Conservation (phyloP, 2,797 vertebrate genomes). For the Cynodonichthys magdalenae region DNA sequence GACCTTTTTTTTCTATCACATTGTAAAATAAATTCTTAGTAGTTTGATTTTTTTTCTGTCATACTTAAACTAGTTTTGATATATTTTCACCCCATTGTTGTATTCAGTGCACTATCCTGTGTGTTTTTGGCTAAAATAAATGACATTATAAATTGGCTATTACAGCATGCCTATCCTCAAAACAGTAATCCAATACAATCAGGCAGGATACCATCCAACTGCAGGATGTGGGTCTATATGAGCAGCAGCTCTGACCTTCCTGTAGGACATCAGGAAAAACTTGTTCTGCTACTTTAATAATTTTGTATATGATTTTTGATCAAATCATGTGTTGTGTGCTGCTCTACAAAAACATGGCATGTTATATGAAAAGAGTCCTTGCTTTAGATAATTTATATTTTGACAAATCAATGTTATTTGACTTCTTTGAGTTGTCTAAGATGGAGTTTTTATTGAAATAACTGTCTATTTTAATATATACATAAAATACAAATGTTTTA, state of each 20-base stretch:
- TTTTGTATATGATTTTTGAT: not conserved
- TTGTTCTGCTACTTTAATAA: not conserved
- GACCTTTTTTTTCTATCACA: too few species aligned
- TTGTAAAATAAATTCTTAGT: not conserved
- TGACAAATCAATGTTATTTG: too few species aligned
- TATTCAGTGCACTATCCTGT: not conserved
- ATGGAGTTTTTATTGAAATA: too few species aligned
- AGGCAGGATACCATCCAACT: not conserved
- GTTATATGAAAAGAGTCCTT: too few species aligned
- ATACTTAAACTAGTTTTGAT: not conserved
- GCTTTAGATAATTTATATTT: too few species aligned
- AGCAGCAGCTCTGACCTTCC: slow-evolving; percentile 15
- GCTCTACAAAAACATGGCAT: not conserved
- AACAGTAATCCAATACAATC: not conserved
- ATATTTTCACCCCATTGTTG: not conserved
- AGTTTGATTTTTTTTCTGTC: too few species aligned
- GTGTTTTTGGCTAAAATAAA: not conserved
- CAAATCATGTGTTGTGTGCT: not conserved
- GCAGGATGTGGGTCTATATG: slow-evolving; percentile 32
- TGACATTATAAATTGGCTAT: too few species aligned
- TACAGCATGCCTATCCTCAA: too few species aligned
- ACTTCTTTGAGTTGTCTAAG: too few species aligned
- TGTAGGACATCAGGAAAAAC: slow-evolving; percentile 5
- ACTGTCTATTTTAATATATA: not conserved
- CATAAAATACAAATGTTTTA: slow-evolving; percentile 1